Conservation (phyloP, 2,888 invertebrate genomes). For the Petrophora chlorosata region DNA sequence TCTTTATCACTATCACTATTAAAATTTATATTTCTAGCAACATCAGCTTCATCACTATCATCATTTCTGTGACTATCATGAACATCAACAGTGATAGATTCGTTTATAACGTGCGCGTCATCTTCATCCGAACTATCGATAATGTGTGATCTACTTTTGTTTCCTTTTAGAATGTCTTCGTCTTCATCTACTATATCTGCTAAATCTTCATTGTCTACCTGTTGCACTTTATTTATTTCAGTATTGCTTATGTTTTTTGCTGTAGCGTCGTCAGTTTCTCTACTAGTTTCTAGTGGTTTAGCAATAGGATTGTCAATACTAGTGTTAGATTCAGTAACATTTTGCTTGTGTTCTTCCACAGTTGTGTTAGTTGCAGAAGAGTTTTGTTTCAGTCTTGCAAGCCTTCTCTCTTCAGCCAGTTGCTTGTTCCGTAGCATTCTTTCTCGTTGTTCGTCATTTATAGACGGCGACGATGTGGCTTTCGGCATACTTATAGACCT, state of each 20-base stretch:
- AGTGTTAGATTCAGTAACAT: conserved; percentile 20
- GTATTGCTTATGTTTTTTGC: background rate
- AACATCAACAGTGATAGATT: conserved; percentile 43
- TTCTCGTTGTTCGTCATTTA: conserved; percentile 85
- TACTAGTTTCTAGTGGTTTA: background rate
- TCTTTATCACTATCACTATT: conserved; percentile 11
- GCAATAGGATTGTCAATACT: background rate
- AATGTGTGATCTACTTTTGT: conserved; percentile 15
- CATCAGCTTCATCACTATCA: conserved; percentile 15
- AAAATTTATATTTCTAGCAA: conserved; percentile 1
- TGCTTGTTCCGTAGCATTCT: conserved; percentile 87
- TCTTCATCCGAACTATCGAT: conserved; percentile 47
- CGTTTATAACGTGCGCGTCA: conserved; percentile 39
- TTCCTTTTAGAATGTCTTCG: background rate
- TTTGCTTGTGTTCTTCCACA: too few species aligned
- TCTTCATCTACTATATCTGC: background rate
- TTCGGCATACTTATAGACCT: conserved; percentile 64
- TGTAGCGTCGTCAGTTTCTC: background rate
- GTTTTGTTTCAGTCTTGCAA: conserved; percentile 75
- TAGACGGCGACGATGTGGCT: conserved; percentile 75
- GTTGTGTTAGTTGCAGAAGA: conserved; percentile 22
- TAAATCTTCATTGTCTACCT: background rate
- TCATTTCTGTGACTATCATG: conserved; percentile 29
- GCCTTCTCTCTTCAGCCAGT: conserved; percentile 85
- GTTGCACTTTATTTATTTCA: background rate